These are phyloP conservation scores for Mythimna albipuncta DNA, from an alignment of 2,888 invertebrate species.

Conservation along the genomic window DNA sequence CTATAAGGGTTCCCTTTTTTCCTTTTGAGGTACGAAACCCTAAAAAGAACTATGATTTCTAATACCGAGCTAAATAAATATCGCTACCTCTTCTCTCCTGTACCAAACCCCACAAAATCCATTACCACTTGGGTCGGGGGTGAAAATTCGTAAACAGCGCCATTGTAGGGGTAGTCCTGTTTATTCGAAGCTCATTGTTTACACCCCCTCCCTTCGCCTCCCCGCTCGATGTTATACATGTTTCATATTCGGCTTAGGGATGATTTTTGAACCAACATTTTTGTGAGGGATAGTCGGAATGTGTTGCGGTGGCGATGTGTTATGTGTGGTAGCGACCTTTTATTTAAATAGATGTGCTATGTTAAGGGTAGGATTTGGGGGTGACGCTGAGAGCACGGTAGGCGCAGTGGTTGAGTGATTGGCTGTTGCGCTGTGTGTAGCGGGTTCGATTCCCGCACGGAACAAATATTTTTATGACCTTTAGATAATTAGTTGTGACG, in stretches of 20 bases:
- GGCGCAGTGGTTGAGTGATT: neutral
- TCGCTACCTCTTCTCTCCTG: neutral
- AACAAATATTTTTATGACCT: too few relatives aligned
- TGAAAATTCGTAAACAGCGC: slow-evolving; percentile 67
- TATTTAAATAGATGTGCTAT: slow-evolving; percentile 2
- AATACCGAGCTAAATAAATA: too few relatives aligned
- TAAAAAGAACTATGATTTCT: too few relatives aligned
- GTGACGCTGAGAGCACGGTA: neutral
- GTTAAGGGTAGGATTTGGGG: neutral
- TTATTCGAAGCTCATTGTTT: slow-evolving; percentile 65
- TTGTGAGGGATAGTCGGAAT: slow-evolving; percentile 46
- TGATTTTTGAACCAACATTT: slow-evolving; percentile 44
- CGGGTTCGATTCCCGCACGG: too few relatives aligned
- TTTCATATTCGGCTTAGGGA: slow-evolving; percentile 52
- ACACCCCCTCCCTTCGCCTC: slow-evolving; percentile 12
- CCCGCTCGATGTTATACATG: slow-evolving; percentile 34
- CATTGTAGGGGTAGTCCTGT: slow-evolving; percentile 54
- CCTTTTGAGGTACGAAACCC: too few relatives aligned
- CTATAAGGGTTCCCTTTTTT: too few relatives aligned
- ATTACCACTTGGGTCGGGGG: slow-evolving; percentile 59
- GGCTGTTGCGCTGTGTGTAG: too few relatives aligned
- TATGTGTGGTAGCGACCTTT: slow-evolving; percentile 12
- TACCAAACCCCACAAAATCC: slow-evolving; percentile 60
- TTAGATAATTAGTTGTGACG: too few relatives aligned
- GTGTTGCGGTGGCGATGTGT: slow-evolving; percentile 7